Evolutionary conservation across 2,797 vertebrate species (phyloP), one percentile per base, ranked within the genome.

Genomic region (Bothrops alternatus): DNA sequence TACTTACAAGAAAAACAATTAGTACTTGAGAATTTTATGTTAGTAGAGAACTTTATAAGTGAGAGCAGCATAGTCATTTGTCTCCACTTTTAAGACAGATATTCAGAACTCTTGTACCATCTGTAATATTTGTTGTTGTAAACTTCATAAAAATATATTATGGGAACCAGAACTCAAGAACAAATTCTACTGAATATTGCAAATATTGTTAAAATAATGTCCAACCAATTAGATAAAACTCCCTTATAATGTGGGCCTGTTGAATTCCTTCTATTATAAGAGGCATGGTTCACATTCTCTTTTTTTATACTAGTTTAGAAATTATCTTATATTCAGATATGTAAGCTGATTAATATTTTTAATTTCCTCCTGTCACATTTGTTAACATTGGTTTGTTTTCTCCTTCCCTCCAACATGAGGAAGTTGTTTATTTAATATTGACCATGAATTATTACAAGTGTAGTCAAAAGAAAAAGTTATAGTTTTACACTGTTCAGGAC

Each of bases 401-500:
- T 23, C n/a, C 20, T 60, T n/a, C 25, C 10, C 26, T 18, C 11
- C 18, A 26, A 6, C 89, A 53, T 89, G 0, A 50, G 65, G 88
- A 91, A 7, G 0, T 1, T 25, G 10, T 65, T 85, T 86, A 12
- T 47, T 61, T 42, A 25, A 25, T 91, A 16, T 65, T 93, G 55
- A 86, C 0, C 0, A 57, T 47, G 10, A 6, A 0, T 90, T 85
- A 16, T 32, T 93, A 0, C 11, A 86, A 91, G 8, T 10, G 4
- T 10, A 87, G 28, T 58, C 90, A 32, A 89, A 65, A 42, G 32
- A 63, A 89, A 47, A 82, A 78, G 0, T 88, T 91, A 61, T 12
- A 60, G 32, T 37, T 90, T 87, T 28, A 47, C 0, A 0, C 6
- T 57, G 55, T 32, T 69, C 78, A 0, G 0, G 28, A 18, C 0